These are phyloP conservation scores for Sthenelais limicola DNA, from an alignment of 2,888 invertebrate genomes.

Conservation along the genomic window DNA sequence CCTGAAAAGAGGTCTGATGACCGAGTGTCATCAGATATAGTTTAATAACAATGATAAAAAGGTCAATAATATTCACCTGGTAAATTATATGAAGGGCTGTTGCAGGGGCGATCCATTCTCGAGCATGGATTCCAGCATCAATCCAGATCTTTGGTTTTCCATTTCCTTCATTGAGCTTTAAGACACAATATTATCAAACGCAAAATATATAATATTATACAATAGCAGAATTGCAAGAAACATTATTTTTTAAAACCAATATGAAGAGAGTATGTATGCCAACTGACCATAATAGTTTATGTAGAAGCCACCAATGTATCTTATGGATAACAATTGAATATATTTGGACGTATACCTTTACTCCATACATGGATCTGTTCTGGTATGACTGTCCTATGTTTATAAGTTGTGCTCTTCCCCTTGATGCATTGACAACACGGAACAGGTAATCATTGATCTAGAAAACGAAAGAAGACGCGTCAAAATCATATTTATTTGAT, in stretches of 20 bases:
- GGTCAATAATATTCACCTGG: conserved; percentile 68
- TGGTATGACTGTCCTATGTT: conserved; percentile 14
- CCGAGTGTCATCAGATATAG: neutral
- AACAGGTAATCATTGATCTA: conserved; percentile 28
- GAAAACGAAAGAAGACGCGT: neutral
- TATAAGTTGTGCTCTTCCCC: conserved; percentile 4
- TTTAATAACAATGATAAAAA: neutral
- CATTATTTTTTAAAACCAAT: too few relatives aligned
- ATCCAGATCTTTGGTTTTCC: conserved; percentile 84
- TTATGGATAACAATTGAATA: too few relatives aligned
- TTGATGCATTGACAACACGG: conserved; percentile 13
- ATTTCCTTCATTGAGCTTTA: conserved; percentile 21
- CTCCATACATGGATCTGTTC: conserved; percentile 9
- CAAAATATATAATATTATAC: too few relatives aligned
- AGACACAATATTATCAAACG: too few relatives aligned
- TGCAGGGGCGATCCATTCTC: conserved; percentile 88
- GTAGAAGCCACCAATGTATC: too few relatives aligned
- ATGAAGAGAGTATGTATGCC: too few relatives aligned
- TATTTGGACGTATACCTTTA: too few relatives aligned
- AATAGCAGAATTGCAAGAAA: too few relatives aligned
- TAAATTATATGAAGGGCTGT: conserved; percentile 81
- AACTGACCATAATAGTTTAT: too few relatives aligned
- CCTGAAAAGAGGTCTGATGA: too few relatives aligned
- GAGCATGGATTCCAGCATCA: conserved; percentile 80
- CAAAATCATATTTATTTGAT: too few relatives aligned